Percentiles rank a stretch among this genome's conserved stretches.
Evolutionary conservation across 2,113 vertebrate genomes (phyloP).

Genomic region (Crotalus helleri): DNA sequence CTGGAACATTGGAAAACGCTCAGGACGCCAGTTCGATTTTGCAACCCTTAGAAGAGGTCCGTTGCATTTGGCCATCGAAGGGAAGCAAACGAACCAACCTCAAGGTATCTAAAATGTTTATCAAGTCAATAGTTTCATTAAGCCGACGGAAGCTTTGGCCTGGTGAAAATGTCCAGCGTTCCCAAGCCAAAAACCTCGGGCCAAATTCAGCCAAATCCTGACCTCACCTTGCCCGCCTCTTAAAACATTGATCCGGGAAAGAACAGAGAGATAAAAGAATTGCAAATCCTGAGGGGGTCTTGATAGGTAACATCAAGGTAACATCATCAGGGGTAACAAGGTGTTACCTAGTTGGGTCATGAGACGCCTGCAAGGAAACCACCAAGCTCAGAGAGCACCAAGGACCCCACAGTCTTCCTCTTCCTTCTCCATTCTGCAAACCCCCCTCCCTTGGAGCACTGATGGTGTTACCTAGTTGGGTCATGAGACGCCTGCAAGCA

Average conservation of each 20-base stretch:
- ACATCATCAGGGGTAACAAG: background rate
- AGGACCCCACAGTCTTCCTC: background rate
- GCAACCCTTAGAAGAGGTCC: background rate
- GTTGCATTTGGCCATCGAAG: background rate
- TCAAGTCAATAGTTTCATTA: background rate
- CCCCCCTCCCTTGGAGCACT: no score
- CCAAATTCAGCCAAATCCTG: background rate
- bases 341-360: no score
- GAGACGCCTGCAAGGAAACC: no score
- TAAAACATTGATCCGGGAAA: background rate
- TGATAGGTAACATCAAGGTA: no score
- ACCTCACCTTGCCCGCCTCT: background rate
- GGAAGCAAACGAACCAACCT: background rate
- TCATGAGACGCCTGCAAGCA: no score
- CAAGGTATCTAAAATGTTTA: background rate
- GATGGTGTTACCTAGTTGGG: no score
- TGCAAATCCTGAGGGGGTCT: no score
- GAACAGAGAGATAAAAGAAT: background rate
- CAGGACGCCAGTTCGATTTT: background rate
- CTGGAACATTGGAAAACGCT: background rate
- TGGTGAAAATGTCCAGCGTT: background rate
- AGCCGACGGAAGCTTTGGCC: background rate
- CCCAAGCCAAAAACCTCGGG: background rate
- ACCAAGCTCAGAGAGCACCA: no score
- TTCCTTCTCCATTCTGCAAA: no score